These are phyloP conservation scores for Troides aeacus DNA, from an alignment of 2,888 invertebrate genomes.

Conservation along the genomic window DNA sequence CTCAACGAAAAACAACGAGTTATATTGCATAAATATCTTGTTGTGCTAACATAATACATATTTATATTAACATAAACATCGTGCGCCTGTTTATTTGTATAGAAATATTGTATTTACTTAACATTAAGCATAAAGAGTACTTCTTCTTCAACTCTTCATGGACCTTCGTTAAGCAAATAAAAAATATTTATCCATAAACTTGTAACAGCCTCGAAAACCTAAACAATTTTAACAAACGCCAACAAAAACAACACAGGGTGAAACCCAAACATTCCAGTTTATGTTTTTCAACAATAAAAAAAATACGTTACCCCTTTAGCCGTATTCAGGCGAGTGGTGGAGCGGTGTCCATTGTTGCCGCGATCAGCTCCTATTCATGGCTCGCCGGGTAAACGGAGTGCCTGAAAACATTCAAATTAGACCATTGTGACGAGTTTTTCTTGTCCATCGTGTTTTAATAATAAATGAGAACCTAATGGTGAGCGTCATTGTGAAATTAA, in stretches of 20 bases:
- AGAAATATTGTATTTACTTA: background rate
- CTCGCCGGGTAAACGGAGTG: constrained; percentile 56
- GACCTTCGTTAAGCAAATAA: constrained; percentile 21
- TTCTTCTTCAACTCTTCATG: constrained; percentile 3
- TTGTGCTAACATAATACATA: background rate
- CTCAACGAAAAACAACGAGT: background rate
- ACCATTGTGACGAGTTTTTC: constrained; percentile 68
- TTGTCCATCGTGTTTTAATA: constrained; percentile 51
- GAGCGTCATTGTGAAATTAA: background rate
- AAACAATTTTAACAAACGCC: constrained; percentile 54
- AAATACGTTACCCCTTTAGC: constrained; percentile 48
- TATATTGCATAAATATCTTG: background rate
- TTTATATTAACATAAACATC: background rate
- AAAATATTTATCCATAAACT: constrained; percentile 27
- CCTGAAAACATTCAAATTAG: constrained; percentile 72
- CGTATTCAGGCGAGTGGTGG: constrained; percentile 53
- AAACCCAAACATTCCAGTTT: constrained; percentile 66
- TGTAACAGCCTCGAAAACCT: constrained; percentile 25
- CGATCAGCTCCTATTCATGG: constrained; percentile 64
- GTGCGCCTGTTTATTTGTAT: background rate
- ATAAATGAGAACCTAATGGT: constrained; percentile 36
- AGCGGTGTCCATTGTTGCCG: constrained; percentile 53
- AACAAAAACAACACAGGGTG: constrained; percentile 62
- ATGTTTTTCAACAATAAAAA: constrained; percentile 58
- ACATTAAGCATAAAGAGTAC: constrained; percentile 17